Base-by-base conservation (phyloP, 2,888 invertebrate species). In the Crossocerus cetratus region DNA sequence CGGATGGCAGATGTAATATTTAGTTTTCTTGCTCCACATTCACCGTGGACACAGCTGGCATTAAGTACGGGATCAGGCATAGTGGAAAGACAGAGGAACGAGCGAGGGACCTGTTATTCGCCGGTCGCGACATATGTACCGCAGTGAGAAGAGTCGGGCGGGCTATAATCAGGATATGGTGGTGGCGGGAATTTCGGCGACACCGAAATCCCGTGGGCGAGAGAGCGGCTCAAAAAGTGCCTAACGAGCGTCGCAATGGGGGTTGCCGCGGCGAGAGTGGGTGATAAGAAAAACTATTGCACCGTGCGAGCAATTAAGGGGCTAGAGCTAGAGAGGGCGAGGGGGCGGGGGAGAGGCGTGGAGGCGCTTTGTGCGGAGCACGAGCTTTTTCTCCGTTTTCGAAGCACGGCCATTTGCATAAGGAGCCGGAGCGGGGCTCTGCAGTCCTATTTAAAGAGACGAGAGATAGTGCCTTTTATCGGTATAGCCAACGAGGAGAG, bases 391-490 rank as follows among this genome's bases (percentile, higher is more conserved):
- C 54, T 56, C 72, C 66, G 68, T 45, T 45, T 62, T 61, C 59
- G 22, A 58, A 53, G 8, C 56, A 14, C 62, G 60, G 69, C 59
- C 65, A 65, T 74, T 68, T 66, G 66, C 74, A 66, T 72, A 69
- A 70, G 53, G 44, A 32, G 59, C 32, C 42, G 18, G 11, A 54
- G 32, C 42, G 65, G 57, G 44, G 70, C 45, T 13, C 42, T 42
- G 65, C 21, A 57, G 54, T 60, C 67, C 32, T 32, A 78, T 76
- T 80, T 72, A 73, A 70, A 73, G 65, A 68, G 71, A 57, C 13
- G 55, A 60, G 55, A 68, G 80, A 76, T 74, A 70, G 64, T 62
- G 32, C 64, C 56, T 68, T 78, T 78, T 80, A 78, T 80, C 78
- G 74, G 21, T 22, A 42, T 65, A 42, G 65, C 42, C 44, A 18